A percentile compares a stretch with the other conserved stretches of the same genome.
phyloP scores from a whole-genome alignment of 2,888 invertebrate genomes.

The Lithophane semibrunnea region DNA sequence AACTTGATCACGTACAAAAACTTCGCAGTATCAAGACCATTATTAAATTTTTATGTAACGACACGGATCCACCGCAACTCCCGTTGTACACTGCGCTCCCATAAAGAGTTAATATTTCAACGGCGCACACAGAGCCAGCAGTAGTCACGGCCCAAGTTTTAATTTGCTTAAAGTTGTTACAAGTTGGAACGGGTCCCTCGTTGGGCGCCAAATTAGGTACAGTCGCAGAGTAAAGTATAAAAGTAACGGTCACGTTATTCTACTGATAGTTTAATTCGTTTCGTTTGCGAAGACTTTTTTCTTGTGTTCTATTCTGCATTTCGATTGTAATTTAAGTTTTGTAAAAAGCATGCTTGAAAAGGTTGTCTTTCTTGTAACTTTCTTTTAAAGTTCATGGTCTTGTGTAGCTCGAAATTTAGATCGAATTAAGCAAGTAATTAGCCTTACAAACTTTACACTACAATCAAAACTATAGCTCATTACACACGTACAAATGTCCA shows the following conservation, averaged over 20 bases:
- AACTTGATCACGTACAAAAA: constrained; percentile 79
- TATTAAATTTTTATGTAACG: constrained; percentile 86
- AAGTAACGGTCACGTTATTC: constrained; percentile 78
- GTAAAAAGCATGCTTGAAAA: constrained; percentile 37
- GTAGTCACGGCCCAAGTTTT: constrained; percentile 88
- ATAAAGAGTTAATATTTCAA: constrained; percentile 90
- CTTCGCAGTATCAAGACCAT: constrained; percentile 77
- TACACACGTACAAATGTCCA: neutral
- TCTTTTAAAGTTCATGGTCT: constrained; percentile 35
- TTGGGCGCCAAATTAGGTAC: constrained; percentile 89
- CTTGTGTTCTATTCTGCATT: constrained; percentile 72
- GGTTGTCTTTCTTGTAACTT: constrained; percentile 41
- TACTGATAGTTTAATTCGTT: constrained; percentile 88
- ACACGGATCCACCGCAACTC: constrained; percentile 78
- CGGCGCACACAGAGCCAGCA: constrained; percentile 85
- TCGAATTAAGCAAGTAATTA: neutral
- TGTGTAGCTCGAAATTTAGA: constrained; percentile 10
- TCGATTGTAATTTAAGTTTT: constrained; percentile 75
- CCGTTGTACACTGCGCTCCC: constrained; percentile 84
- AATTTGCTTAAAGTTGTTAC: constrained; percentile 90
- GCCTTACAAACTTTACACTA: constrained; percentile 7
- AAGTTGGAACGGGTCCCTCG: constrained; percentile 88
- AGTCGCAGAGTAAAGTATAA: constrained; percentile 76
- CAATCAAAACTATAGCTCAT: neutral
- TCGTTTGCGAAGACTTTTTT: constrained; percentile 76